Percentiles rank a stretch among this genome's conserved stretches.
Conservation (phyloP, 2,113 vertebrate genomes). For the Tragelaphus imberbis region DNA sequence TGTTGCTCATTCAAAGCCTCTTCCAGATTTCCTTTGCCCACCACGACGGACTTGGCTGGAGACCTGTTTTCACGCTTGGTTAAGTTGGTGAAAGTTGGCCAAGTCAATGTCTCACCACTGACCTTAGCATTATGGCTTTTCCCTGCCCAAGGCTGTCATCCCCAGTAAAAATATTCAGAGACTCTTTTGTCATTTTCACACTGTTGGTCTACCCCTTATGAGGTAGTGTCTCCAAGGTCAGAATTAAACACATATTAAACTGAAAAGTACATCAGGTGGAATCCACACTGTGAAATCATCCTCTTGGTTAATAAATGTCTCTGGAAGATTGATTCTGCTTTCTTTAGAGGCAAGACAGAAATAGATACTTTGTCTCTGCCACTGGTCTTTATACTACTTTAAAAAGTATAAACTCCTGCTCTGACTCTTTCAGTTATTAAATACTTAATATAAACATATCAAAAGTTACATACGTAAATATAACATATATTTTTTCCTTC, state of each 20-base stretch:
- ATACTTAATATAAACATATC: background rate
- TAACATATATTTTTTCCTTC: background rate
- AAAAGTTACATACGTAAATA: background rate
- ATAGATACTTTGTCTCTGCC: background rate
- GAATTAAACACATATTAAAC: background rate
- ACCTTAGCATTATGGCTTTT: background rate
- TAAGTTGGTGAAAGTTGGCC: background rate
- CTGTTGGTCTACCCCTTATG: background rate
- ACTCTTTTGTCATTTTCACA: background rate
- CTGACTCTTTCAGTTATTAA: background rate
- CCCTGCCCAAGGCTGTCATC: background rate
- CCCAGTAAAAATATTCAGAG: background rate
- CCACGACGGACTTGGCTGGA: background rate
- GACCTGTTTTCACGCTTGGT: background rate
- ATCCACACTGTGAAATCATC: background rate
- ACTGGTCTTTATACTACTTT: background rate
- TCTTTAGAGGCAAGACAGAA: background rate
- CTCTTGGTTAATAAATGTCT: background rate
- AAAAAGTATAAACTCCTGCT: background rate
- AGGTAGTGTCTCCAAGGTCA: slow-evolving; percentile 47
- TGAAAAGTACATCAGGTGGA: background rate
- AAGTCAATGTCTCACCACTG: background rate
- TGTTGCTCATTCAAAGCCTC: background rate
- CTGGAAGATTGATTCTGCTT: background rate
- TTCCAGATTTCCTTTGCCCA: background rate